Percentiles rank a stretch among this genome's conserved stretches.
Conservation (phyloP, 2,888 invertebrate species). For the Chironomus tentans region DNA sequence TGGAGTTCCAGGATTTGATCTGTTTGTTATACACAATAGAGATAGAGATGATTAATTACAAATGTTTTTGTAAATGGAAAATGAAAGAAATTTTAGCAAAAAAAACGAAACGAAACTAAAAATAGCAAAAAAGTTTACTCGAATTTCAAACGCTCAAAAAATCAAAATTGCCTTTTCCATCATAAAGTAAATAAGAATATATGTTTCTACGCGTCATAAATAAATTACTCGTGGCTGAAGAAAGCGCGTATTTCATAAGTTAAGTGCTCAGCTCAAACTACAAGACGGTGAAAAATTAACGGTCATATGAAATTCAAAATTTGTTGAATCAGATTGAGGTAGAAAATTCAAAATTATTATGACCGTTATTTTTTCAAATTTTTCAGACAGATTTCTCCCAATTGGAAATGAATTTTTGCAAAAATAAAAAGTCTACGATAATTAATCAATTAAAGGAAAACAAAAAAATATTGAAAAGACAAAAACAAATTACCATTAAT, state of each 20-base stretch:
- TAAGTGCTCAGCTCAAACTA: no score
- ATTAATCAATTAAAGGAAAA: background rate
- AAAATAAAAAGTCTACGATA: background rate
- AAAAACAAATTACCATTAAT: background rate
- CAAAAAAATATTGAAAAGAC: background rate
- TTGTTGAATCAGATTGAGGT: no score
- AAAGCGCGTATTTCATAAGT: no score
- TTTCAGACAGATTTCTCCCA: no score
- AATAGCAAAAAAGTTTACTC: background rate
- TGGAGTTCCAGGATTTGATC: slow-evolving; percentile 88
- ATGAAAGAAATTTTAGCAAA: background rate
- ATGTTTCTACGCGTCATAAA: no score
- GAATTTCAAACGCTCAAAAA: background rate
- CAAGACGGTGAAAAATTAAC: no score
- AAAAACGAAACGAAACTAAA: background rate
- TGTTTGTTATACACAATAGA: slow-evolving; percentile 34
- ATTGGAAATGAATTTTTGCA: background rate
- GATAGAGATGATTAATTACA: slow-evolving; percentile 31
- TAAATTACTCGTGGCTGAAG: no score
- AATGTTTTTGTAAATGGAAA: background rate
- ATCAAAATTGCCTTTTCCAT: no score
- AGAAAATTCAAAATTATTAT: no score
- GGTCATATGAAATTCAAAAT: no score
- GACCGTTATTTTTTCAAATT: no score
- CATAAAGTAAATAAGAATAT: no score